A percentile compares a stretch with the other conserved stretches of the same genome.
Evolutionary conservation across 2,113 vertebrate species (phyloP).

Genomic region (Hypanus sabinus): DNA sequence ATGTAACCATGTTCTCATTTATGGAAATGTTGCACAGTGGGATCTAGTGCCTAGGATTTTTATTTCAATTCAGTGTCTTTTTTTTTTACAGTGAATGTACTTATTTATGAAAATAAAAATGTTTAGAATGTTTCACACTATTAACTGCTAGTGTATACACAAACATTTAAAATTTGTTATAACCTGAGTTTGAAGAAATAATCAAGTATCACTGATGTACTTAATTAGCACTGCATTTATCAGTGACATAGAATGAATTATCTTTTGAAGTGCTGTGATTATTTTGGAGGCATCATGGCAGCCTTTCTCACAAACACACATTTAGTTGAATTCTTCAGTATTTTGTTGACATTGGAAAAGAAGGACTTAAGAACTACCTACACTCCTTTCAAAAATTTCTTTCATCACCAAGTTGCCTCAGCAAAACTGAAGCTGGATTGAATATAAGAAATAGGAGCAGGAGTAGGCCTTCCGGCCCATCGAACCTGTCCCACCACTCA

Average conservation of each 20-base stretch:
- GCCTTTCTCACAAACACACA: not conserved
- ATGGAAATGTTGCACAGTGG: not conserved
- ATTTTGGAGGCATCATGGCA: not conserved
- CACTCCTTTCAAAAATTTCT: not conserved
- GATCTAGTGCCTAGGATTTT: not conserved
- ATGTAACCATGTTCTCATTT: conserved; percentile 33
- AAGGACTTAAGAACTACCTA: not conserved
- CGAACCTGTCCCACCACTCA: no score
- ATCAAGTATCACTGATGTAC: not conserved
- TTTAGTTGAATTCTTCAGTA: not conserved
- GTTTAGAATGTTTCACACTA: not conserved
- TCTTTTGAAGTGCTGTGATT: not conserved
- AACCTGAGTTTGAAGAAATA: not conserved
- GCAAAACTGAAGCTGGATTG: not conserved
- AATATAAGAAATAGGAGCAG: no score
- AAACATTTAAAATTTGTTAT: not conserved
- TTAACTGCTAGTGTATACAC: not conserved
- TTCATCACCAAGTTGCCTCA: not conserved
- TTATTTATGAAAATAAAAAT: not conserved
- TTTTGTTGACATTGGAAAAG: not conserved
- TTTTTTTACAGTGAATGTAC: not conserved
- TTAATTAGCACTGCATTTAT: not conserved
- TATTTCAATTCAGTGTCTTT: not conserved
- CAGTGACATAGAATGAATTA: not conserved
- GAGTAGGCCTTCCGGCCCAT: no score